phyloP scores from a whole-genome alignment of 2,888 invertebrate species.

The Parapristionchus giblindavisi region DNA sequence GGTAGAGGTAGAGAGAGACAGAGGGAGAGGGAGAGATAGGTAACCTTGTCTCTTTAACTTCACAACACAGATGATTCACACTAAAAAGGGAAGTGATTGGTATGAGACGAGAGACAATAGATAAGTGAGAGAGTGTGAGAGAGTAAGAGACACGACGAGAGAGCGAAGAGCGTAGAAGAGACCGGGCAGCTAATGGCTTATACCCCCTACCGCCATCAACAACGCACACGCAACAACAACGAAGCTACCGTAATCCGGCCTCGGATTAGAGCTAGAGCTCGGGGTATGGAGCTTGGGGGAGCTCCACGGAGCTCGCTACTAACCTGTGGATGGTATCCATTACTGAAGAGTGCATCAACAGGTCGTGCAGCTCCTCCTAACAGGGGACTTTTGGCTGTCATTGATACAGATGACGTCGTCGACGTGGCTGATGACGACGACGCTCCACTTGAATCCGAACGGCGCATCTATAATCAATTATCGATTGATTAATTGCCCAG shows the following conservation, averaged over 20 bases:
- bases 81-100: too few relatives aligned
- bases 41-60: too few relatives aligned
- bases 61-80: too few relatives aligned
- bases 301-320: background rate
- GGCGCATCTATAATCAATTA: slow-evolving; percentile 29
- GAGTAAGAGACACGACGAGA: too few relatives aligned
- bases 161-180: background rate
- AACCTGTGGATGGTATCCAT: slow-evolving; percentile 37
- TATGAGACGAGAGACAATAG: too few relatives aligned
- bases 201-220: too few relatives aligned
- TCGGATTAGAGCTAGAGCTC: too few relatives aligned
- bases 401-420: slow-evolving; percentile 25
- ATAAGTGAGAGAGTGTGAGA: too few relatives aligned
- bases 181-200: background rate
- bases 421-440: slow-evolving; percentile 34
- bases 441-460: slow-evolving; percentile 24
- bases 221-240: too few relatives aligned
- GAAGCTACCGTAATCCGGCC: too few relatives aligned
- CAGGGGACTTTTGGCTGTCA: background rate
- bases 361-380: background rate
- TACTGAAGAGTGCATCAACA: slow-evolving; percentile 30
- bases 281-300: too few relatives aligned
- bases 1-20: background rate
- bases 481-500: background rate
- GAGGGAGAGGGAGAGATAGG: background rate